Conservation (phyloP, 2,797 vertebrate genomes). For the Protonibea diacanthus region DNA sequence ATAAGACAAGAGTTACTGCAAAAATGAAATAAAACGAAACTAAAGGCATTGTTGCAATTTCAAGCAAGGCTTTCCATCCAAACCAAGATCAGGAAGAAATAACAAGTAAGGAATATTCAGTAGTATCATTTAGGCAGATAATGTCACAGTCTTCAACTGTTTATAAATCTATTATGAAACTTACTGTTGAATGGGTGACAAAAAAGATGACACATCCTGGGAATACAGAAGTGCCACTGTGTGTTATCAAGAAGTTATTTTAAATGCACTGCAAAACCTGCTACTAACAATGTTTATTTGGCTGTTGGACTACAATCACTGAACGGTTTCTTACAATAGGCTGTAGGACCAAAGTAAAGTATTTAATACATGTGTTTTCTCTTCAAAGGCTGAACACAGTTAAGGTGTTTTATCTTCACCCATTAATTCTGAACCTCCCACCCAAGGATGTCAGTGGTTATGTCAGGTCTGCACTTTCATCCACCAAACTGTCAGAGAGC, state of each 20-base stretch:
- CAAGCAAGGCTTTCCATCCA: not conserved
- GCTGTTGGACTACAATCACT: not conserved
- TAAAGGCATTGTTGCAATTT: no score
- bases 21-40: not conserved
- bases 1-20: not conserved
- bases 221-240: not conserved
- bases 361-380: conserved; percentile 36
- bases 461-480: conserved; percentile 30
- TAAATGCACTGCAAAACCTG: conserved; percentile 12
- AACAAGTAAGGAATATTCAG: not conserved
- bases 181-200: not conserved
- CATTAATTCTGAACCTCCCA: conserved; percentile 29
- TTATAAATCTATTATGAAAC: not conserved
- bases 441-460: conserved; percentile 18
- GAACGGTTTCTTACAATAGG: conserved; percentile 7
- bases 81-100: not conserved
- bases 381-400: conserved; percentile 19
- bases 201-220: not conserved
- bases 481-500: conserved; percentile 19
- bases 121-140: not conserved
- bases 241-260: not conserved
- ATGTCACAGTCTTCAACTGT: not conserved
- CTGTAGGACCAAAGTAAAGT: conserved; percentile 1
- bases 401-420: conserved; percentile 19
- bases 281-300: conserved; percentile 1